phyloP scores from a whole-genome alignment of 2,888 invertebrate species.

The Heliconius ethilla region DNA sequence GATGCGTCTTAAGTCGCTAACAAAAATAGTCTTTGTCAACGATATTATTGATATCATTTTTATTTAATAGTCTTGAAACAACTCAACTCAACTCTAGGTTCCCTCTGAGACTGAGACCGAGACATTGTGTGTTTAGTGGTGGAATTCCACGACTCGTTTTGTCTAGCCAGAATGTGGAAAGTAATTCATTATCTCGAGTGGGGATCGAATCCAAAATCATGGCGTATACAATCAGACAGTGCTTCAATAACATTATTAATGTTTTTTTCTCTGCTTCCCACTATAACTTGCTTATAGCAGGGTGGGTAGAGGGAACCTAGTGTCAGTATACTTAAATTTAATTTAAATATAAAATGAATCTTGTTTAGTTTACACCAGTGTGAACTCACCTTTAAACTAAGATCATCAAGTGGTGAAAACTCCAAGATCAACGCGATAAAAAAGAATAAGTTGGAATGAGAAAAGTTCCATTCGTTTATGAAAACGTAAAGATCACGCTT shows the following conservation, averaged over 20 bases:
- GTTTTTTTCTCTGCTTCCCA: too few species aligned
- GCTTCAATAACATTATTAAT: too few species aligned
- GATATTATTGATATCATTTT: background rate
- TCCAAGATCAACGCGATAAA: constrained; percentile 59
- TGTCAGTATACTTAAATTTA: too few species aligned
- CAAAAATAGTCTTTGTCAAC: background rate
- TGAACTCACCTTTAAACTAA: constrained; percentile 47
- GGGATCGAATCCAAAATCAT: too few species aligned
- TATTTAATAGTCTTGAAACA: too few species aligned
- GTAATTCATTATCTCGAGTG: too few species aligned
- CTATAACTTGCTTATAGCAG: too few species aligned
- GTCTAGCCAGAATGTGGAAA: too few species aligned
- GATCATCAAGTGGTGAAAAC: constrained; percentile 64
- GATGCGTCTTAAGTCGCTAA: background rate
- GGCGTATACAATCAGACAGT: too few species aligned
- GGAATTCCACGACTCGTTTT: too few species aligned
- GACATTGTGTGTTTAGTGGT: too few species aligned
- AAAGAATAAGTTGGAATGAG: constrained; percentile 76
- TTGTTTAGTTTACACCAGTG: background rate
- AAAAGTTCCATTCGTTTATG: constrained; percentile 78
- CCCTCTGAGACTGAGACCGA: background rate
- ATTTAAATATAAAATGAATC: background rate
- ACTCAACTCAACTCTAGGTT: background rate
- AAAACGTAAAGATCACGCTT: constrained; percentile 74
- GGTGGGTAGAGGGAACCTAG: too few species aligned